Percentiles rank a stretch among this genome's conserved stretches.
phyloP scores from a whole-genome alignment of 2,888 invertebrate genomes.

The Flexamia atlantica region DNA sequence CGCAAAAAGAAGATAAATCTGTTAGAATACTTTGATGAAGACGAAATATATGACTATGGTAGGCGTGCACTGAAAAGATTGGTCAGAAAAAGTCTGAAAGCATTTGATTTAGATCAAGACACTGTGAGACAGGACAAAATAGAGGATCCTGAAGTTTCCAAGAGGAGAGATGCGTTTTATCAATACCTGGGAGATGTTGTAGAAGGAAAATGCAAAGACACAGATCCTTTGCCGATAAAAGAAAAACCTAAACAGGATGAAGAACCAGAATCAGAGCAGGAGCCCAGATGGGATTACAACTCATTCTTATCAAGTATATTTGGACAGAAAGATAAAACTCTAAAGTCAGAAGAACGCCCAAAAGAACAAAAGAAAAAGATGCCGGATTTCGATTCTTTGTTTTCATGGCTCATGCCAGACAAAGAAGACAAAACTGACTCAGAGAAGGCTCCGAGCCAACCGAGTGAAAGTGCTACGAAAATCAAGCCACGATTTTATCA shows the following conservation, averaged over 20 bases:
- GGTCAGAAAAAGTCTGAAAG: conserved; percentile 11
- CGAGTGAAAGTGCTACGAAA: neutral
- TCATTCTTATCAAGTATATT: neutral
- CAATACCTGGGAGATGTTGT: conserved; percentile 8
- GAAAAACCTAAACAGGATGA: neutral
- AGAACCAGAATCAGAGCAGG: neutral
- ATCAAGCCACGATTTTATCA: neutral
- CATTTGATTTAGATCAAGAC: neutral
- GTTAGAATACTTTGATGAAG: conserved; percentile 16
- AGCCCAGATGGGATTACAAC: neutral
- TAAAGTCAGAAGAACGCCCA: neutral
- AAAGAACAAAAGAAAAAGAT: neutral
- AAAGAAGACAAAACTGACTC: neutral
- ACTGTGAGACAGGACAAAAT: neutral
- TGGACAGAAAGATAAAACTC: neutral
- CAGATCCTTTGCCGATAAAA: neutral
- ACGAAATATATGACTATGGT: conserved; percentile 33
- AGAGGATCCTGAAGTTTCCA: neutral
- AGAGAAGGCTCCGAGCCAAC: neutral
- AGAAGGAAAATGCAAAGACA: conserved; percentile 2
- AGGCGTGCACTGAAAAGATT: conserved; percentile 7
- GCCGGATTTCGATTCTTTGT: neutral
- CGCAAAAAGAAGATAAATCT: conserved; percentile 13
- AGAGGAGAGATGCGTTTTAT: conserved; percentile 11
- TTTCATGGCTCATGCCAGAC: neutral